Conservation (phyloP, 2,797 vertebrate species). For the Lagothrix lagotricha region DNA sequence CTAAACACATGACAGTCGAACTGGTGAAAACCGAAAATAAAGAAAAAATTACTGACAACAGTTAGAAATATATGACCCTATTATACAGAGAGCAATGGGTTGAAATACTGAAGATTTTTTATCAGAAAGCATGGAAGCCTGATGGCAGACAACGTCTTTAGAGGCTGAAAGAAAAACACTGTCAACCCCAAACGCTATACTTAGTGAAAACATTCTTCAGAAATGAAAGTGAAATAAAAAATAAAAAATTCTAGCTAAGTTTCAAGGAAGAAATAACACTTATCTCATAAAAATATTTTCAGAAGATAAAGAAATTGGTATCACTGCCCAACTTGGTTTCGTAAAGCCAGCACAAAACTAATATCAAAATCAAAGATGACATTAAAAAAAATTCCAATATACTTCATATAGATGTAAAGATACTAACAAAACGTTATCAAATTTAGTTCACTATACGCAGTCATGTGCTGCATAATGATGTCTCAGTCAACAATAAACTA, state of each 20-base stretch:
- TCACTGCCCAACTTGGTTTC: not conserved
- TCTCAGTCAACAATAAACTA: not conserved
- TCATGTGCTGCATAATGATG: not conserved
- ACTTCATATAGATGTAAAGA: not conserved
- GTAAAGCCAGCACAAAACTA: not conserved
- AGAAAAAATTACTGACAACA: not conserved
- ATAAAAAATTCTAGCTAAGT: not conserved
- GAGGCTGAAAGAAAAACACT: not conserved
- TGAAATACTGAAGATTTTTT: not conserved
- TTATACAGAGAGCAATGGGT: not conserved
- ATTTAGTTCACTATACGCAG: not conserved
- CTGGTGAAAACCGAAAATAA: not conserved
- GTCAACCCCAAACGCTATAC: not conserved
- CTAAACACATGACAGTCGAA: not conserved
- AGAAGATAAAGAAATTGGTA: not conserved
- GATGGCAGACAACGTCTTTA: not conserved
- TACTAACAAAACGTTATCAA: not conserved
- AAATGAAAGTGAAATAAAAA: not conserved
- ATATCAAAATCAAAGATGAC: not conserved
- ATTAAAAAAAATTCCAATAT: not conserved
- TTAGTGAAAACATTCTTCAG: not conserved
- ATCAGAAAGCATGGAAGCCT: not conserved
- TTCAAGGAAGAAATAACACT: not conserved
- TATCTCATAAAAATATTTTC: conserved; percentile 31
- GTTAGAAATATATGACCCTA: not conserved